Base-by-base conservation (phyloP, 2,888 invertebrate species). In the Zootermopsis nevadensis region DNA sequence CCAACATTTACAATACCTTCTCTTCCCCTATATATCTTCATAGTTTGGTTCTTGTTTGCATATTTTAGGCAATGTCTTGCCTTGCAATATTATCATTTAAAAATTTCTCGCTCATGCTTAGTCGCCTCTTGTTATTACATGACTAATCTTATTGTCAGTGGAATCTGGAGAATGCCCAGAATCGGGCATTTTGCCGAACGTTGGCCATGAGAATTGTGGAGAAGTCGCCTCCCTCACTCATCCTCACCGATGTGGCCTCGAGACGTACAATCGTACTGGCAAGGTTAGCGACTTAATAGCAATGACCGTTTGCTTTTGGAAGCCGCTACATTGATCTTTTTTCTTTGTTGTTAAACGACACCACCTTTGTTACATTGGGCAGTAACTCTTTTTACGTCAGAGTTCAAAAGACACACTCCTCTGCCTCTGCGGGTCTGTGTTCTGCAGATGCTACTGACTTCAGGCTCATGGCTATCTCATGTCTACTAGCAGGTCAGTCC, bases 221-320 rank as follows among this genome's bases (percentile, higher is more conserved):
- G 3, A 48, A 48, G 19, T 3, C 48, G 19, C 12, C 38, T 42
- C 48, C 48, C 3, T 48, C 48, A 48, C 3, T 48, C 48, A 48
- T 48, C 0, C 19, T 1, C 19, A 48, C 48, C 48, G 15, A 38
- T 7, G 48, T 60, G 60, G 12, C 60, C 60, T 60, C 60, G 60
- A 60, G 60, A 60, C 60, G 60, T 48, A 48, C 48, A 48, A 48
- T 19, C 15, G 48, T 19, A 48, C 48, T 48, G 19, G 66, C 69
- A 69, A 69, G 69, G 69, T 31, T 69, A 69, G 69, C 69, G 22
- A 69, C 31, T 69, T 33, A 22, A 33, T 10, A 69, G 69, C 69
- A 69, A 69, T 69, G 69, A 69, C 69, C 69, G 69, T 33, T 69
- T 33, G 69, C 33, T 27, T 69, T 69, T 69, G 22, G 60, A 69